Base-by-base conservation (phyloP, 2,113 vertebrate species). In the Plecturocebus donacophilus region DNA sequence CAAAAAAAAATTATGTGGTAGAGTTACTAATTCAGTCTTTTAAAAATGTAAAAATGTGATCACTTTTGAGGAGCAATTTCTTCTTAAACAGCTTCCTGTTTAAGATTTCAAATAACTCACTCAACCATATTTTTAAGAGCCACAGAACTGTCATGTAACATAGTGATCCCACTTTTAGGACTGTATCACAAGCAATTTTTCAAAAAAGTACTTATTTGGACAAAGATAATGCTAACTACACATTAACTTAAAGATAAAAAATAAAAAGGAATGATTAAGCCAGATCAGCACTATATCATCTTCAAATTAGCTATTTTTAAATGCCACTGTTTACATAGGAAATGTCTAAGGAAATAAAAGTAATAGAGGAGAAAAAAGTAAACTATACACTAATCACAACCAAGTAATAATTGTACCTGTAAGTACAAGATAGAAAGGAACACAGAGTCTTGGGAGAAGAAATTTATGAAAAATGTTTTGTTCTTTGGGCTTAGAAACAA, bases 81-180 rank as follows among this genome's bases (percentile, higher is more conserved):
- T 82, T 11, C 47, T 84, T 30, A 30, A 30, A 64, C 27, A 84
- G 84, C 91, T 97, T 91, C 47, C 40, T 89, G 19, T 13, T 70
- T 91, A 91, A 91, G 42, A 95, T 82, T 87, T 88, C 87, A 94
- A 87, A 92, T 58, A 82, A 88, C 70, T 87, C 25, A 94, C 49
- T 83, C 14, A 56, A 79, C 73, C 58, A 38, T 47, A 7, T 84
- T 80, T 86, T 38, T 93, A 89, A 75, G 47, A 93, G 71, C 2
- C 32, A 89, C 45, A 89, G 56, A 84, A 88, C 40, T 87, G 23
- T 85, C 87, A 91, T 12, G 8, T 81, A 94, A 93, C 49, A 86
- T 2, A 84, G 40, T 40, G 42, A 94, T n/a, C 42, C 27, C 47
- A 58, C 23, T 80, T 66, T 83, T 54, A 81, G 83, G 45, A 90